Conservation (phyloP, 2,113 vertebrate genomes). For the Oryzias javanicus region DNA sequence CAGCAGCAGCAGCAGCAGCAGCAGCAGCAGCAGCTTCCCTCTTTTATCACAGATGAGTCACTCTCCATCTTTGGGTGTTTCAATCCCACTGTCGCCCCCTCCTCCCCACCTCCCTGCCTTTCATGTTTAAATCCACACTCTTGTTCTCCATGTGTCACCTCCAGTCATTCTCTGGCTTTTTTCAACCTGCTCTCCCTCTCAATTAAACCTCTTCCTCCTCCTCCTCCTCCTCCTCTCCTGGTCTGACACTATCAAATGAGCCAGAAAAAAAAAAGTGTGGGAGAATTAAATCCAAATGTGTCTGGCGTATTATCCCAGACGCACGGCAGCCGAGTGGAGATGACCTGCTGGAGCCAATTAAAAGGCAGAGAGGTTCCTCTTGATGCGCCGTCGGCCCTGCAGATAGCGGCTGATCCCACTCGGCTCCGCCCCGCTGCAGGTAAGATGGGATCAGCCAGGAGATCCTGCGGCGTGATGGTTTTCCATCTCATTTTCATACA, state of each 20-base stretch:
- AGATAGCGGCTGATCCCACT: constrained; percentile 36
- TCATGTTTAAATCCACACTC: constrained; percentile 70
- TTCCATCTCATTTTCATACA: not conserved
- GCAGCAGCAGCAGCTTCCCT: constrained; percentile 46
- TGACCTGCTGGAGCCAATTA: constrained; percentile 70
- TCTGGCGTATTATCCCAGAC: constrained; percentile 41
- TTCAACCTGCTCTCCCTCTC: constrained; percentile 50
- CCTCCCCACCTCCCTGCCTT: constrained; percentile 39
- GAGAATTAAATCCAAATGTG: constrained; percentile 57
- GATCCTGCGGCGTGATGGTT: not conserved
- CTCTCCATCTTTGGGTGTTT: constrained; percentile 59
- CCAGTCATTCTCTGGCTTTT: constrained; percentile 51
- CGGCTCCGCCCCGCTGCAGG: constrained; percentile 19
- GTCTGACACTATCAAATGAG: constrained; percentile 47
- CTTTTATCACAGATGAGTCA: constrained; percentile 72
- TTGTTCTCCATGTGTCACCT: constrained; percentile 62
- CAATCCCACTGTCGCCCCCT: constrained; percentile 47
- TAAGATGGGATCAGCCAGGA: constrained; percentile 21
- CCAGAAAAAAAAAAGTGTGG: constrained; percentile 21
- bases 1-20: constrained; percentile 56
- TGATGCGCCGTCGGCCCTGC: constrained; percentile 40
- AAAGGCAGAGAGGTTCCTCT: constrained; percentile 32
- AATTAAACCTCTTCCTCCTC: constrained; percentile 51
- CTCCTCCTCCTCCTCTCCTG: constrained; percentile 12
- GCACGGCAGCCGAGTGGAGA: constrained; percentile 31